Base-by-base conservation (phyloP, 2,113 vertebrate species). In the Galeopterus variegatus region DNA sequence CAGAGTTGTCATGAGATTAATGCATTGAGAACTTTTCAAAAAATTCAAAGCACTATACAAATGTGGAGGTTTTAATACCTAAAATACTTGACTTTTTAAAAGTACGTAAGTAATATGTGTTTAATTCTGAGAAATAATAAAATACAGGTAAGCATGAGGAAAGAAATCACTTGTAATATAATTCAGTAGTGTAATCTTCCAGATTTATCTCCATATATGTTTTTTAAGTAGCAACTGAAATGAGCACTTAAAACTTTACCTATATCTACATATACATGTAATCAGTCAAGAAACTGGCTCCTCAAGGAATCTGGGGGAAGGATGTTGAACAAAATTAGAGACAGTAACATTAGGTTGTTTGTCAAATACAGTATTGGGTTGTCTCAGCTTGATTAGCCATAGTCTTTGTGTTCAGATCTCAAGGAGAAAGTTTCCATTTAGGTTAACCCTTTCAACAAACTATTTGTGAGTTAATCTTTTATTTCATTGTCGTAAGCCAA, bases 81-180 rank as follows among this genome's bases (percentile, higher is more conserved):
- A 89, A 95, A 96, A 65, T 45, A 41, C 10, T 81, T 81, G 13
- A 67, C 11, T 41, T 94, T 96, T 94, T 41, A 76, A 79, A 85
- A 9, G 67, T 67, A 73, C 56, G 5, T 72, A 85, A 88, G 28
- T 82, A 76, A 75, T n/a, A 24, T 6, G 18, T 33, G 4, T 77
- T 82, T 83, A 69, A 69, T 94, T 94, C 45, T 64, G 26, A 92
- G 36, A 87, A 95, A 88, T 79, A 69, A 75, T 64, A 76, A 91
- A 83, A 88, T 77, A 67, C 9, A 90, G 75, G 87, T n/a, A 94
- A 94, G 60, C 50, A 88, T 28, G 7, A 94, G 31, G 26, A 52
- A 75, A 95, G 82, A 92, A 69, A 56, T 67, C n/a, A 75, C 2
- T 67, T 94, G 67, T 52, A 77, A 89, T 52, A 73, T 45, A 93